These are phyloP conservation scores for Capra hircus DNA, from an alignment of 2,113 vertebrate species.

Conservation along the genomic window DNA sequence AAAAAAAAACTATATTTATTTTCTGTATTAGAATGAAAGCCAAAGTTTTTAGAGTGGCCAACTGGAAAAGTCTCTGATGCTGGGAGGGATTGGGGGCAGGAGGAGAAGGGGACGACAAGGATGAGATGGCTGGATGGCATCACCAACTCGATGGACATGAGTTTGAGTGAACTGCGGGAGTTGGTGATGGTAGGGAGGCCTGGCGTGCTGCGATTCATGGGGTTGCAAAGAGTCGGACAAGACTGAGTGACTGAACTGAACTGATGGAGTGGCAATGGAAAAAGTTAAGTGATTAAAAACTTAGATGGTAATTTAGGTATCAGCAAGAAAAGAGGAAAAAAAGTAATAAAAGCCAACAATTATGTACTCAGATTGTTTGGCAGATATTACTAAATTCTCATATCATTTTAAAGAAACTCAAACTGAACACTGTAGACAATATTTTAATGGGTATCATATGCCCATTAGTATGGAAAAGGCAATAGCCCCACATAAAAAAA, in stretches of 20 bases:
- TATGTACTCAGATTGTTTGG: neutral
- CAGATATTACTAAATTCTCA: neutral
- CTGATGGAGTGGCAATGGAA: neutral
- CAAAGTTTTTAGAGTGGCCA: neutral
- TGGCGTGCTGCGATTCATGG: too few species aligned
- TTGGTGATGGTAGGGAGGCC: too few species aligned
- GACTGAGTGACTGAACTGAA: too few species aligned
- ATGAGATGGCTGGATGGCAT: too few species aligned
- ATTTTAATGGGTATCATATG: neutral
- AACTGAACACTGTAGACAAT: neutral
- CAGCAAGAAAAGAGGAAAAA: neutral
- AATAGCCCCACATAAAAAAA: neutral
- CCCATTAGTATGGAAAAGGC: neutral
- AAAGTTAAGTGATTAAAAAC: neutral
- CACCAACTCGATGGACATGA: too few species aligned
- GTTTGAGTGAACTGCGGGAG: too few species aligned
- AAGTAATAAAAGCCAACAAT: neutral
- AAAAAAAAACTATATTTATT: too few species aligned
- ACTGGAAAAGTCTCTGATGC: too few species aligned
- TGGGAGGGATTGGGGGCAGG: too few species aligned
- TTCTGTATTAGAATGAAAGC: neutral
- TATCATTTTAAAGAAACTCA: neutral
- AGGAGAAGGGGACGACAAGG: too few species aligned
- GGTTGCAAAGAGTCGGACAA: too few species aligned
- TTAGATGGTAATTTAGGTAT: neutral